Evolutionary conservation across 1,140 invertebrate species (phyloP).

Genomic region (Stenopsyche tienmushanensis): DNA sequence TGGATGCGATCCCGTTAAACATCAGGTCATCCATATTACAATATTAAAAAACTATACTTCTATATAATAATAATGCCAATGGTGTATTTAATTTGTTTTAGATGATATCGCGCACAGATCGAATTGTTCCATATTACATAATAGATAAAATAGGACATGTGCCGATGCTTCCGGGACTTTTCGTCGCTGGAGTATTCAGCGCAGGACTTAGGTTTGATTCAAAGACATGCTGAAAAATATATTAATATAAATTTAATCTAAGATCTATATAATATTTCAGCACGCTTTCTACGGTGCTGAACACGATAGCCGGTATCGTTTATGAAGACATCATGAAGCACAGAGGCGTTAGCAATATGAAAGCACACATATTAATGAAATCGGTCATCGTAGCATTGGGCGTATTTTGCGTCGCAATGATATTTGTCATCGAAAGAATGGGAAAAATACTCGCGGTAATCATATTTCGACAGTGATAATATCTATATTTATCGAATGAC

Average conservation of each 20-base stretch:
- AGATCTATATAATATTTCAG: slow-evolving; percentile 48
- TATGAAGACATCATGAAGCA: slow-evolving; percentile 72
- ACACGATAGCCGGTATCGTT: slow-evolving; percentile 73
- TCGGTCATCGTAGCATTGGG: slow-evolving; percentile 59
- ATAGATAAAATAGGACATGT: slow-evolving; percentile 61
- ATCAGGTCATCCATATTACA: slow-evolving; percentile 50
- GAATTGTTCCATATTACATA: slow-evolving; percentile 63
- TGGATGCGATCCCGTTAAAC: slow-evolving; percentile 70
- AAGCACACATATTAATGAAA: slow-evolving; percentile 65
- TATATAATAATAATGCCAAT: neutral
- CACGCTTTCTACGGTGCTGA: slow-evolving; percentile 71
- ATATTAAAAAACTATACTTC: neutral
- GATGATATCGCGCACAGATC: slow-evolving; percentile 53
- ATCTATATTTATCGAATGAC: neutral
- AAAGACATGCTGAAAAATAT: neutral
- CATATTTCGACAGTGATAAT: slow-evolving; percentile 40
- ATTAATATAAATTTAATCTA: neutral
- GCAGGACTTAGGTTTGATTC: slow-evolving; percentile 61
- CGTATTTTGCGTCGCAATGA: slow-evolving; percentile 59
- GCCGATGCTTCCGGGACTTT: slow-evolving; percentile 64
- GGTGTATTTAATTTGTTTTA: slow-evolving; percentile 23
- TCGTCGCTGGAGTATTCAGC: slow-evolving; percentile 69
- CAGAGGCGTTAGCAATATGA: slow-evolving; percentile 56
- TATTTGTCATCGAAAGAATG: slow-evolving; percentile 65
- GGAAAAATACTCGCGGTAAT: slow-evolving; percentile 62